Evolutionary conservation across 2,888 invertebrate species (phyloP).

Genomic region (Agapetus fuscipes): DNA sequence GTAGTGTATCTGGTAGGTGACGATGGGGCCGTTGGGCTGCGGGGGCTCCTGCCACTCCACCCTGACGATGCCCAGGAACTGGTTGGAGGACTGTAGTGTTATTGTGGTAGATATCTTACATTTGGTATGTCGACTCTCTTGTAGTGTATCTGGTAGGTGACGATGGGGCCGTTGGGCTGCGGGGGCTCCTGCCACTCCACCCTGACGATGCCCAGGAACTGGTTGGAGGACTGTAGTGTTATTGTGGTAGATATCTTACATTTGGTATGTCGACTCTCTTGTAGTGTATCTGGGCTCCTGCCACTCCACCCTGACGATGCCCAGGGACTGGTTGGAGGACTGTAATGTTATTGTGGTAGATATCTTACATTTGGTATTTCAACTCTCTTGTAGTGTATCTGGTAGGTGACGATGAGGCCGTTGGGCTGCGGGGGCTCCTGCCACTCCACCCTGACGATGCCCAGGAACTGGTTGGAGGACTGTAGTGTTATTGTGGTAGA

Average conservation of each 20-base stretch:
- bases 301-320: conserved; percentile 67
- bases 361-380: conserved; percentile 58
- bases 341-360: no score
- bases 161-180: conserved; percentile 73
- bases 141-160: conserved; percentile 75
- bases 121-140: conserved; percentile 56
- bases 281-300: conserved; percentile 73
- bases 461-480: conserved; percentile 24
- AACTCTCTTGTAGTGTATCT: conserved; percentile 61
- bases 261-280: conserved; percentile 55
- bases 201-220: conserved; percentile 44
- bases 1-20: conserved; percentile 75
- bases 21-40: conserved; percentile 80
- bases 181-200: conserved; percentile 73
- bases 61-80: conserved; percentile 44
- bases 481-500: no score
- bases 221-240: conserved; percentile 25
- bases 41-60: conserved; percentile 73
- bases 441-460: conserved; percentile 67
- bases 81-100: conserved; percentile 25
- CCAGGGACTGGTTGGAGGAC: conserved; percentile 24
- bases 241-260: no score
- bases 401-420: conserved; percentile 78
- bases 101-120: conserved; percentile 44
- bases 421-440: conserved; percentile 74